Base-by-base conservation (phyloP, 2,888 invertebrate species). In the Lasioglossum oenotherae region DNA sequence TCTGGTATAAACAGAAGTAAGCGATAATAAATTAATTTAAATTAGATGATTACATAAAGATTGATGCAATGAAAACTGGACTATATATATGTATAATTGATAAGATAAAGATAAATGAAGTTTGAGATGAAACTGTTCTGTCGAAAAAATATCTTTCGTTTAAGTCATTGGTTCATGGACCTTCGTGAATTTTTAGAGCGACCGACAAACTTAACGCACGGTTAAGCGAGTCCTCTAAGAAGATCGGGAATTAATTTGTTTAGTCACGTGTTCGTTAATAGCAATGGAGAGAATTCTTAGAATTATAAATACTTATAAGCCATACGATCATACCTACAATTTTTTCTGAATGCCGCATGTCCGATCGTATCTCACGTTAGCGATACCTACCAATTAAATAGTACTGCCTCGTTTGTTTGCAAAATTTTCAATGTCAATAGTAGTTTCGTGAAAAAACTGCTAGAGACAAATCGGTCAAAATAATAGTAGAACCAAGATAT, bases 211-310 rank as follows among this genome's bases (percentile, higher is more conserved):
- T 92, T 92, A 91, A 92, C 80, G 12, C 19, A 35, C 35, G 8
- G 85, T 93, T 93, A 95, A 94, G 93, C 75, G 94, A 92, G 94
- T 91, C 91, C 91, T 94, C 93, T 92, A 84, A 81, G 86, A 67
- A 79, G 80, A 84, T 86, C 84, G 78, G 80, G 60, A 41, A 60
- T 78, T 64, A 41, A 79, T 79, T 69, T 74, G n/a, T 74, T 64
- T 44, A 44, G 64, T 81, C 60, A 44, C 31, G 31, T 81, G 78
- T 88, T 80, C 74, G 72, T 91, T 85, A 86, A 85, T 84, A 88
- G 78, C 88, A 90, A 90, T 88, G 88, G 82, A 87, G 89, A 90
- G 88, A 88, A 85, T 91, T 88, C 90, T 93, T 89, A 89, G 46
- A 89, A 87, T 88, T 91, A 91, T 71, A 85, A 91, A 88, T 90